phyloP scores from a whole-genome alignment of 2,797 vertebrate genomes.

The Tapera naevia region DNA sequence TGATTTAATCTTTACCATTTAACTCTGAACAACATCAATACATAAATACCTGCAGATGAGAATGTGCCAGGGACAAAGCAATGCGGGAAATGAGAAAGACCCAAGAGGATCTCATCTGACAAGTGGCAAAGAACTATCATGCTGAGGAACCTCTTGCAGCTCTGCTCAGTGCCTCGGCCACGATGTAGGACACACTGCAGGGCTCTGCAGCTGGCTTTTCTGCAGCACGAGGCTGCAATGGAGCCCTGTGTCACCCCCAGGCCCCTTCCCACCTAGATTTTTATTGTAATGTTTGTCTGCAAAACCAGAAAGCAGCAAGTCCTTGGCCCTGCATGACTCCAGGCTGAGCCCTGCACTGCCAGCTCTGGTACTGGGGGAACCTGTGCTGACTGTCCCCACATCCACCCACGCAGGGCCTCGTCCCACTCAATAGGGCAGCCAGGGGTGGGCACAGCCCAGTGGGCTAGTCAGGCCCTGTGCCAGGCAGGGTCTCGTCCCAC shows the following conservation, averaged over 20 bases:
- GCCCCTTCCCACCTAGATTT: neutral
- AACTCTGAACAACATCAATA: neutral
- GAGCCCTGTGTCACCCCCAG: fast-evolving
- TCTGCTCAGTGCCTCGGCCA: neutral
- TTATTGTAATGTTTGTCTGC: neutral
- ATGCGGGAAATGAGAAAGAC: fast-evolving
- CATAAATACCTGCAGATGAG: neutral
- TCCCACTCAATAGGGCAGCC: neutral
- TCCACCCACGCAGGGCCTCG: neutral
- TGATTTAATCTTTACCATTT: neutral
- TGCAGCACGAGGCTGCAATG: fast-evolving
- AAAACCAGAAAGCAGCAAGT: too few species aligned
- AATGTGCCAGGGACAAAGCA: neutral
- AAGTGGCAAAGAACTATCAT: fast-evolving
- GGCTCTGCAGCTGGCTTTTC: neutral
- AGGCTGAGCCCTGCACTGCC: neutral
- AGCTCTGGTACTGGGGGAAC: neutral
- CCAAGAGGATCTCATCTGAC: neutral
- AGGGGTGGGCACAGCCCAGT: fast-evolving
- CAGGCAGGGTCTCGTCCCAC: neutral
- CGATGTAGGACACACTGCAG: fast-evolving
- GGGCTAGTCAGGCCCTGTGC: neutral
- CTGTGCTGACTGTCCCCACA: neutral
- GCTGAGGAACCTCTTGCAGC: fast-evolving
- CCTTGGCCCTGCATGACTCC: too few species aligned